phyloP scores from a whole-genome alignment of 1,140 invertebrate species.

The Eriocheir sinensis region DNA sequence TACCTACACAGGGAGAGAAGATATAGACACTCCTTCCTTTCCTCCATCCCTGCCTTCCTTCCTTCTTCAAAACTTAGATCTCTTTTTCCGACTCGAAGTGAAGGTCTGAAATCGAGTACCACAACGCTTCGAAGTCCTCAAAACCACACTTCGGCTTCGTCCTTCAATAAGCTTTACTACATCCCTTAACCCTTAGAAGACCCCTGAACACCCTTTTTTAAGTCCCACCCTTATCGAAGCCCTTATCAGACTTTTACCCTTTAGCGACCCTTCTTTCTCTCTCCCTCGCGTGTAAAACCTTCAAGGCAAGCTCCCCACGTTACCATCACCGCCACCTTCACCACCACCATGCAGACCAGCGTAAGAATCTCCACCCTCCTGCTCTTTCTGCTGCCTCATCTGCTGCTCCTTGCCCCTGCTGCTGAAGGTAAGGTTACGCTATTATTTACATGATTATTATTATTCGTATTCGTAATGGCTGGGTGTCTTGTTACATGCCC shows the following conservation, averaged over 20 bases:
- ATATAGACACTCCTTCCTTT: neutral
- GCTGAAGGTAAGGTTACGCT: constrained; percentile 1
- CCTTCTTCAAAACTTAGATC: too few species aligned
- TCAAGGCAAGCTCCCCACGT: neutral
- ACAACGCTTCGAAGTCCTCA: too few species aligned
- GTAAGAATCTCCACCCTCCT: neutral
- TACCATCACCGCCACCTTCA: neutral
- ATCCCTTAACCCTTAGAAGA: too few species aligned
- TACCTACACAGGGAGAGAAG: too few species aligned
- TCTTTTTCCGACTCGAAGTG: too few species aligned
- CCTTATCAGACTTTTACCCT: too few species aligned
- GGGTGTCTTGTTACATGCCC: too few species aligned
- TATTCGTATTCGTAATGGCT: too few species aligned
- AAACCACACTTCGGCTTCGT: too few species aligned
- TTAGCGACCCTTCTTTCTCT: neutral
- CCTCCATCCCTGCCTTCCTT: neutral
- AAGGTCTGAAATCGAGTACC: too few species aligned
- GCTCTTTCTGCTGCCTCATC: neutral
- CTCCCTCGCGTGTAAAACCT: too few species aligned
- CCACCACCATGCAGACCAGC: neutral
- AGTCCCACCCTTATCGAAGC: neutral
- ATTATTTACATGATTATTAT: too few species aligned
- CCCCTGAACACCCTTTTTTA: neutral
- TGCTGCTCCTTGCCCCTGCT: neutral
- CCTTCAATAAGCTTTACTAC: neutral